Evolutionary conservation across 2,888 invertebrate genomes (phyloP), one percentile per base, ranked within the genome.

Genomic region (Nematopogon swammerdamellus): DNA sequence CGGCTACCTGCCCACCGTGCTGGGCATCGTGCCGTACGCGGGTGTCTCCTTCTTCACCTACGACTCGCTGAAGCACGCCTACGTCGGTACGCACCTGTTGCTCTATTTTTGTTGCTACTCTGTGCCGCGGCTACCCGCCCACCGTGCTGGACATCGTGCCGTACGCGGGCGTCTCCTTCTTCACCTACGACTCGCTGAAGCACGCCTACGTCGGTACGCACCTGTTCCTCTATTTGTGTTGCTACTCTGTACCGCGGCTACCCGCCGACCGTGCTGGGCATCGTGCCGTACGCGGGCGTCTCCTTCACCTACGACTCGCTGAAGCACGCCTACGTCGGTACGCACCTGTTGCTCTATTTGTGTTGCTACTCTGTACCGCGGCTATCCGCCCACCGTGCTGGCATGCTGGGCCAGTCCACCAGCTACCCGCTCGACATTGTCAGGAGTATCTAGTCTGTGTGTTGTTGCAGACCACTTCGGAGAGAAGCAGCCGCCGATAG

Each of bases 41-140:
- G 98, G 98, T 3, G 91, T 92, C 48, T 95, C 97, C 16, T 99
- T 99, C 80, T 97, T 91, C 74, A 98, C 95, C 0, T 99, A 97
- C 66, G 98, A 98, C 76, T 90, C 92, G 1, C 82, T 98, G 19
- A 98, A 98, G 69, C 85, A 87, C 53, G 72, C 85, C 59, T 86
- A 92, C 62, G 71, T 80, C 62, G 89, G 93, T 93, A 66, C 77
- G 70, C 58, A 50, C 14, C 14, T 49, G 18, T n/a, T 11, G 6
- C 18, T 18, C 6, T 45, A 3, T 19, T 17, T 45, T 4, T 18
- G 14, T 25, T 25, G 25, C 25, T 25, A 25, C 25, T 25, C 11
- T 43, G 16, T 43, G 18, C 14, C 11, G 18, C 56, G 97, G 97
- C 0, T 95, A 91, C 68, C 79, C 88, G 49, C 93, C 97, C 0